Base-by-base conservation (phyloP, 2,888 invertebrate genomes). In the Deilephila porcellus region DNA sequence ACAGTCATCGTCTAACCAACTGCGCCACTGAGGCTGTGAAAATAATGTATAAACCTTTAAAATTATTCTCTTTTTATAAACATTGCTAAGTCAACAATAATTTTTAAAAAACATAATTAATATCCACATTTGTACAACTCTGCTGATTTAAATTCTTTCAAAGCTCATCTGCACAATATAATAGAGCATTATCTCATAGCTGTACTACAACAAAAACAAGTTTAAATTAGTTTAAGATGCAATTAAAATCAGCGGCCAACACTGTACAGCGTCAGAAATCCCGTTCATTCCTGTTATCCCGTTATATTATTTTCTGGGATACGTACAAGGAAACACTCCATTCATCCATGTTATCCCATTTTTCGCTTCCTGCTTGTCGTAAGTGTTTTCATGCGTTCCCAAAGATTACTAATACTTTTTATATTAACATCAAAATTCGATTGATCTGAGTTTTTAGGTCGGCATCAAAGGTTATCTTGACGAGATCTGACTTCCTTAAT, bases 201-300 rank as follows among this genome's bases (percentile, higher is more conserved):
- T 20, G 4, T 5, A 5, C 19, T 7, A 19, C 19, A 64, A 19
- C 60, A 60, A 63, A 64, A 64, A 11, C 37, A 64, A 64, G 20
- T 64, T 45, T 45, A 60, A 64, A 64, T 20, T 64, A 64, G 45
- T 64, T 64, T 64, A 20, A 25, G 37, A 45, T 67, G 64, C 64
- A 45, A 67, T 45, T 67, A 67, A 67, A 67, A 25, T 37, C 25
- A 52, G 20, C 64, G 34, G 14, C 20, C 64, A 20, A 25, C 64
- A 25, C 45, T 8, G 53, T n/a, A 56, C 56, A 56, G 19, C n/a
- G 11, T 56, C 19, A 56, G 17, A 56, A 2, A 29, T 32, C 17
- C 29, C 11, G 29, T 17, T 60, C 60, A 60, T 29, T 60, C 14
- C 29, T 14, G 11, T 45, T 45, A 45, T 45, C 29, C 25, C 60